A percentile compares a stretch with the other conserved stretches of the same genome.
phyloP scores from a whole-genome alignment of 2,888 invertebrate genomes.

The Drosophila prolongata region DNA sequence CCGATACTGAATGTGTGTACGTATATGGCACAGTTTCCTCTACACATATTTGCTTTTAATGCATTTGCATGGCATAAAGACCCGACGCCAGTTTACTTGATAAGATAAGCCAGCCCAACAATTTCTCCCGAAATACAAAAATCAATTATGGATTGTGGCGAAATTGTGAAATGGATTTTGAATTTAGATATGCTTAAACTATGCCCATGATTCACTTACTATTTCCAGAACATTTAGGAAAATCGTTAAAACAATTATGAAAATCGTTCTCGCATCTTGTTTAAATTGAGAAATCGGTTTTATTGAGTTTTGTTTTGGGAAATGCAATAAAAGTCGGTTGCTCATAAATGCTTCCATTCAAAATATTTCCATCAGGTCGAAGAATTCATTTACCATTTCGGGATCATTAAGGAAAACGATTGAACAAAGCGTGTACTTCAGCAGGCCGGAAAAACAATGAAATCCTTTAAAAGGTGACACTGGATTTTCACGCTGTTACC shows the following conservation, averaged over 20 bases:
- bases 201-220: conserved; percentile 1
- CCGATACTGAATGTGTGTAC: background rate
- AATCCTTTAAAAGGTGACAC: conserved; percentile 40
- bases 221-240: background rate
- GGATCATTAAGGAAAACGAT: conserved; percentile 37
- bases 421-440: conserved; percentile 16
- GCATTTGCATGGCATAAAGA: conserved; percentile 17
- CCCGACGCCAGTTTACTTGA: conserved; percentile 5
- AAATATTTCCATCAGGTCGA: conserved; percentile 8
- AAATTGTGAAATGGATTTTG: conserved; percentile 22
- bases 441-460: conserved; percentile 23
- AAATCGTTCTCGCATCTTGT: conserved; percentile 6
- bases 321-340: conserved; percentile 18
- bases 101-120: conserved; percentile 30
- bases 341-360: conserved; percentile 35
- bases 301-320: conserved; percentile 13
- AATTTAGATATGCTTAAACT: background rate
- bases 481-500: conserved; percentile 34
- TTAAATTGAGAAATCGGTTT: conserved; percentile 10
- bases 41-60: conserved; percentile 7
- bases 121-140: background rate
- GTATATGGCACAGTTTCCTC: conserved; percentile 6
- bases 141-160: conserved; percentile 4
- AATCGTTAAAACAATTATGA: background rate
- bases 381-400: conserved; percentile 39